Evolutionary conservation across 2,797 vertebrate species (phyloP).

Genomic region (Pangasius larnaudii): DNA sequence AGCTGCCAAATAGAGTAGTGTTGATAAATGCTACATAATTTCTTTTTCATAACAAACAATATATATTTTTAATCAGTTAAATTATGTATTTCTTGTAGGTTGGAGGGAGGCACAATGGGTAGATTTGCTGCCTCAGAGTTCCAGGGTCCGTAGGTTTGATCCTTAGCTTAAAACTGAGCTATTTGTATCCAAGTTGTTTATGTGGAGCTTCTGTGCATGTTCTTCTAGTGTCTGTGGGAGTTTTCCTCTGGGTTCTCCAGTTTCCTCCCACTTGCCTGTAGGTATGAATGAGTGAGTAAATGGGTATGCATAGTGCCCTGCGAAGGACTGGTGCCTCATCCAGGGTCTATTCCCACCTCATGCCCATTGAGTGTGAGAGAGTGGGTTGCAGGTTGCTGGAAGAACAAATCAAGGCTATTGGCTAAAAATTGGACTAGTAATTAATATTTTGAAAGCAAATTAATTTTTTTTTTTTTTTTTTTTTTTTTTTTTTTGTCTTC

Average conservation of each 20-base stretch:
- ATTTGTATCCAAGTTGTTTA: background rate
- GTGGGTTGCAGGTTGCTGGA: background rate
- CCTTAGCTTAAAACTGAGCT: background rate
- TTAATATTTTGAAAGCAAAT: background rate
- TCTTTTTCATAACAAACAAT: background rate
- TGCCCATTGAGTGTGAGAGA: background rate
- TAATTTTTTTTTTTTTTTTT: no score
- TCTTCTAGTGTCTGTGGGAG: background rate
- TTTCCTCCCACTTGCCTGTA: background rate
- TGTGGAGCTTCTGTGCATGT: background rate
- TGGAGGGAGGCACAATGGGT: background rate
- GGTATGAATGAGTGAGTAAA: background rate
- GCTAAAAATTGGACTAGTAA: background rate
- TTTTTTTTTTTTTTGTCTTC: background rate
- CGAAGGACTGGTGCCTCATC: background rate
- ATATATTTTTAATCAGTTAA: background rate
- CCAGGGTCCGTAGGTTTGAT: background rate
- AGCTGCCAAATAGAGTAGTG: background rate
- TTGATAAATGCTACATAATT: background rate
- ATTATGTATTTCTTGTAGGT: background rate
- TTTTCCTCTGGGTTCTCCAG: background rate
- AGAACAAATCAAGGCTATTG: background rate
- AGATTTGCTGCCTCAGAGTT: background rate
- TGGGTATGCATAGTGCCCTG: background rate
- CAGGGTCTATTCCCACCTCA: background rate